These are phyloP conservation scores for Lepas anatifera DNA, from an alignment of 2,888 invertebrate genomes.

Conservation along the genomic window DNA sequence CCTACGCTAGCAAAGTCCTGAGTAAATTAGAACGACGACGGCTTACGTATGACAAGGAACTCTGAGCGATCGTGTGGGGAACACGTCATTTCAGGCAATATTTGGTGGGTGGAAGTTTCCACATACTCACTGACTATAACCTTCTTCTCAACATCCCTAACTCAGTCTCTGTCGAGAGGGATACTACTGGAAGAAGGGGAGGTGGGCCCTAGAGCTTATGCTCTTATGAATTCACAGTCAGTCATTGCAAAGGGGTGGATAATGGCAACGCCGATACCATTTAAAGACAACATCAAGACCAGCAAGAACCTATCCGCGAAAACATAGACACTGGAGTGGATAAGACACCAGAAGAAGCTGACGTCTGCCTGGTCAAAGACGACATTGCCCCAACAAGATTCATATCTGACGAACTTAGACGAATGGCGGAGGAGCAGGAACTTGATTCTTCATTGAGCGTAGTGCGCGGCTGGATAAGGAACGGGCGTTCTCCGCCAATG, in stretches of 20 bases:
- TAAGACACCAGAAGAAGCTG: background rate
- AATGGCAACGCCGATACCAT: background rate
- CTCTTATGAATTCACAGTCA: background rate
- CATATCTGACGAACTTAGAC: background rate
- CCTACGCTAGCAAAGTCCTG: background rate
- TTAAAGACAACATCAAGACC: too few species aligned
- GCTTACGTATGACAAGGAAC: background rate
- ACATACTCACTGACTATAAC: background rate
- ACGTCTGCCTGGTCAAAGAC: background rate
- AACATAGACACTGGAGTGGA: background rate
- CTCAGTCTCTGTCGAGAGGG: background rate
- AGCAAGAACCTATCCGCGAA: too few species aligned
- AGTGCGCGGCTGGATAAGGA: background rate
- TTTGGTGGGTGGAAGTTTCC: background rate
- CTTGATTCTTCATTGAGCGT: background rate
- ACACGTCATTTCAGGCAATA: background rate
- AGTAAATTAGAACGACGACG: background rate
- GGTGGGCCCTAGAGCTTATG: background rate
- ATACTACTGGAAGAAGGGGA: background rate
- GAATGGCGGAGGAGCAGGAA: background rate
- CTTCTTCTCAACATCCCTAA: background rate
- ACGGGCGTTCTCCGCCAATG: background rate
- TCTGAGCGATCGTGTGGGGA: background rate
- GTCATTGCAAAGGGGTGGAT: background rate
- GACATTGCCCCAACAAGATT: background rate